These are phyloP conservation scores for Euleptes europaea DNA, from an alignment of 2,113 vertebrate genomes.

Conservation along the genomic window DNA sequence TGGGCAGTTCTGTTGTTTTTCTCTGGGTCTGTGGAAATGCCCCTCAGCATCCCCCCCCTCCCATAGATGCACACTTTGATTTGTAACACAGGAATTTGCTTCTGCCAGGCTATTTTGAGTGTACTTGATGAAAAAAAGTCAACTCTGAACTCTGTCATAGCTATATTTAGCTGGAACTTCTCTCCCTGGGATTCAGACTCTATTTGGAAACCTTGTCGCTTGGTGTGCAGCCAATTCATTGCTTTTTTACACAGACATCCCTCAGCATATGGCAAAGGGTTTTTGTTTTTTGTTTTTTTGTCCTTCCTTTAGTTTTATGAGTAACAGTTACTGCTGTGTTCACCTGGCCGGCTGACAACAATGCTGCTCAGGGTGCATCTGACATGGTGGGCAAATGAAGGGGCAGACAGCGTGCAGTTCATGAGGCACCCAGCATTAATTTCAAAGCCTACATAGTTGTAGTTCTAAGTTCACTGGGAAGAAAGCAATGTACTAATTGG, in stretches of 20 bases:
- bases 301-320: conserved; percentile 57
- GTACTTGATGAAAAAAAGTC: conserved; percentile 49
- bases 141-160: conserved; percentile 59
- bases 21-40: conserved; percentile 33
- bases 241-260: conserved; percentile 71
- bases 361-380: conserved; percentile 30
- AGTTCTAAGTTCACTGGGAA: background rate
- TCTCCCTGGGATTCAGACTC: conserved; percentile 74
- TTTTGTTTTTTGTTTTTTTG: too few relatives aligned
- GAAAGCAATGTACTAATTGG: background rate
- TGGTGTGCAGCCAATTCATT: conserved; percentile 71
- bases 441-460: background rate
- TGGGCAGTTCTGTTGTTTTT: conserved; percentile 30
- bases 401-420: background rate
- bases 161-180: conserved; percentile 80
- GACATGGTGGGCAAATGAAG: conserved; percentile 18
- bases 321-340: background rate
- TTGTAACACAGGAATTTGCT: conserved; percentile 32
- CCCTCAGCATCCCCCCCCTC: background rate
- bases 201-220: conserved; percentile 76
- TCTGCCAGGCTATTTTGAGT: conserved; percentile 64
- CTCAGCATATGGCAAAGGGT: conserved; percentile 67
- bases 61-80: conserved; percentile 27
- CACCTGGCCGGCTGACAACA: conserved; percentile 37
- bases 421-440: background rate